These are phyloP conservation scores for Epizoanthus ramosus DNA, from an alignment of 92 coral and sea anemone genomes.

Conservation along the genomic window DNA sequence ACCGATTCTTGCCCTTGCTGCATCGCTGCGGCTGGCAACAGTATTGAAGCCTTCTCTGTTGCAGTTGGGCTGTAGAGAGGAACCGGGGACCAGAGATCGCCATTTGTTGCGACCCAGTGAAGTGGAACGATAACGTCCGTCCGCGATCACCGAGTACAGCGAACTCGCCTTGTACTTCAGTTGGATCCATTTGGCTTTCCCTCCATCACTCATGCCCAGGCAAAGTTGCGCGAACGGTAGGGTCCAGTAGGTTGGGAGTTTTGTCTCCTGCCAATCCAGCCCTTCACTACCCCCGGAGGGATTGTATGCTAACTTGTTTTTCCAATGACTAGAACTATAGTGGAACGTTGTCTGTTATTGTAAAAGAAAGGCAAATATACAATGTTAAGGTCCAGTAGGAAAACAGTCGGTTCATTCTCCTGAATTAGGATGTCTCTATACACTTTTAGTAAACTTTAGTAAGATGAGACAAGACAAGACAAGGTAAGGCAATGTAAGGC, in stretches of 20 bases:
- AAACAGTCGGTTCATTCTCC: too few species aligned
- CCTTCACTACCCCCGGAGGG: not conserved
- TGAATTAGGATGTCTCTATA: too few species aligned
- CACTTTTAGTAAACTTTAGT: too few species aligned
- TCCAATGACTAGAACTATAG: not conserved
- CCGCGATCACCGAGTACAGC: constrained; percentile 69
- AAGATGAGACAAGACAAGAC: too few species aligned
- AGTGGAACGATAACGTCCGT: constrained; percentile 40
- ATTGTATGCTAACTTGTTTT: not conserved
- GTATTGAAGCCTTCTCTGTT: too few species aligned
- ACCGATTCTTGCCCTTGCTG: too few species aligned
- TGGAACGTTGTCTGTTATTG: not conserved
- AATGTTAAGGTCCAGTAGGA: too few species aligned
- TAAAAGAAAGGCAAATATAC: not conserved
- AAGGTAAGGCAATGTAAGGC: too few species aligned
- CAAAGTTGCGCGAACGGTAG: not conserved
- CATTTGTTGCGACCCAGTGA: not conserved
- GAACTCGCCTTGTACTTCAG: constrained; percentile 60
- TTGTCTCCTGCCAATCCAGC: not conserved
- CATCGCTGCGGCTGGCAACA: too few species aligned
- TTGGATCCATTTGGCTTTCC: constrained; percentile 14
- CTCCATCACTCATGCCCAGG: not conserved
- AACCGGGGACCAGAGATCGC: too few species aligned
- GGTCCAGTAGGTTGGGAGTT: not conserved
- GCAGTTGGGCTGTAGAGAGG: too few species aligned